Evolutionary conservation across 2,797 vertebrate genomes (phyloP).

Genomic region (Enteromius viviparus): DNA sequence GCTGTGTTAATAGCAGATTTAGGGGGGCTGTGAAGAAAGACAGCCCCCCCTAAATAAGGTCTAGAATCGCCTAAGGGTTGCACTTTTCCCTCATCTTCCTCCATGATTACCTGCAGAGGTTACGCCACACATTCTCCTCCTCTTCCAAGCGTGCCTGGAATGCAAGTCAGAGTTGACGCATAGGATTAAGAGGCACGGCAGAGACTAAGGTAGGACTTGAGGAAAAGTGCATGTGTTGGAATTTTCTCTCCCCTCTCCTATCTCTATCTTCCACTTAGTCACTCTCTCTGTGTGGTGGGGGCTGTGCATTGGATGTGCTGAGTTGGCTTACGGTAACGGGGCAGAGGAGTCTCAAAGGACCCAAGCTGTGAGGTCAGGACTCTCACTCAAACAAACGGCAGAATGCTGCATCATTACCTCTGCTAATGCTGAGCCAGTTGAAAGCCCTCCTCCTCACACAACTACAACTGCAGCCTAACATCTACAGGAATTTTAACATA

Average conservation of each 20-base stretch:
- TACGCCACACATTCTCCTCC: constrained; percentile 69
- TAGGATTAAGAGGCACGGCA: constrained; percentile 46
- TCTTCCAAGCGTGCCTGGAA: constrained; percentile 67
- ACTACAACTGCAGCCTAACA: constrained; percentile 23
- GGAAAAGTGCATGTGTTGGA: constrained; percentile 41
- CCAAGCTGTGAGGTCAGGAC: constrained; percentile 45
- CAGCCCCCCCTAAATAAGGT: constrained; percentile 15
- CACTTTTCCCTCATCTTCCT: constrained; percentile 32
- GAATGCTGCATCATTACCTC: constrained; percentile 47
- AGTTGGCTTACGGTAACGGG: constrained; percentile 50
- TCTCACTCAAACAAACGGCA: constrained; percentile 41
- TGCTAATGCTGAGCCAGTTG: constrained; percentile 37
- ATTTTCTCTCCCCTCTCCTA: constrained; percentile 25
- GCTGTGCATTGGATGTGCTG: constrained; percentile 31
- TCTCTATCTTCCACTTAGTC: constrained; percentile 37
- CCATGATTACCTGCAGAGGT: constrained; percentile 50
- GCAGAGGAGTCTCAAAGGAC: constrained; percentile 48
- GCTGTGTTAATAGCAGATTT: constrained; percentile 22
- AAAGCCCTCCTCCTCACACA: constrained; percentile 42
- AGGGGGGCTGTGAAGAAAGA: neutral
- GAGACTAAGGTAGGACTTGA: constrained; percentile 36
- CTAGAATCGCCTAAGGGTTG: constrained; percentile 20
- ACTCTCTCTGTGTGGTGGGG: constrained; percentile 41
- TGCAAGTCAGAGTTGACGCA: constrained; percentile 48
- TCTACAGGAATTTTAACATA: constrained; percentile 10